Base-by-base conservation (phyloP, 1,140 invertebrate genomes). In the Magallana angulata region DNA sequence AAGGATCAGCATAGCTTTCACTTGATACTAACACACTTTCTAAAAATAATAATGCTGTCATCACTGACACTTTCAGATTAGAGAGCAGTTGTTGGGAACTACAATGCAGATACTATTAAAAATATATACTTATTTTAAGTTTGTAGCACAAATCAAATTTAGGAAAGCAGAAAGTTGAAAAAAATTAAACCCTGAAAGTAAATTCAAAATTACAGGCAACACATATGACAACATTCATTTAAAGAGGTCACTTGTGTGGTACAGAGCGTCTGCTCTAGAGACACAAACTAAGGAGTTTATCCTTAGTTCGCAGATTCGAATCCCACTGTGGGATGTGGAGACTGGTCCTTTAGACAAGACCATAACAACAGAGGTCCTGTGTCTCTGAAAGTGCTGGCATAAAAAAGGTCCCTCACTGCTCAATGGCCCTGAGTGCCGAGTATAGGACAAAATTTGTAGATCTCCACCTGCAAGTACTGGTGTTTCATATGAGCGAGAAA, bases 121-220 rank as follows among this genome's bases (percentile, higher is more conserved):
- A 64, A 64, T 64, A 64, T 18, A 64, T 64, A 64, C 60, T 64
- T 64, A 18, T 64, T 64, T 64, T 64, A 64, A 64, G 16, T 64
- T 64, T 64, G 16, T 64, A 64, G 60, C 16, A 64, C 2, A 64
- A 64, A 64, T 64, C 60, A 64, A 64, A 64, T 64, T 64, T 64
- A 64, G 18, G 60, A 64, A 64, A 64, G 60, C 16, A 64, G 60
- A 64, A 64, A 64, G 60, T 64, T 64, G 11, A 18, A 18, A 64
- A 64, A 64, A 16, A 7, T 16, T 18, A 64, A 64, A 64, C 60
- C 60, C 18, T 16, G 8, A n/a, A 64, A 18, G 16, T 64, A 64
- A 64, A 64, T 64, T 64, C 60, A 64, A 64, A 64, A 64, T 64
- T 64, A 64, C 60, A 64, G 5, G 60, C 16, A 64, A 64, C 16